Percentiles rank a stretch among this genome's conserved stretches.
phyloP scores from a whole-genome alignment of 2,113 vertebrate genomes.

The Triplophysa siluroides region DNA sequence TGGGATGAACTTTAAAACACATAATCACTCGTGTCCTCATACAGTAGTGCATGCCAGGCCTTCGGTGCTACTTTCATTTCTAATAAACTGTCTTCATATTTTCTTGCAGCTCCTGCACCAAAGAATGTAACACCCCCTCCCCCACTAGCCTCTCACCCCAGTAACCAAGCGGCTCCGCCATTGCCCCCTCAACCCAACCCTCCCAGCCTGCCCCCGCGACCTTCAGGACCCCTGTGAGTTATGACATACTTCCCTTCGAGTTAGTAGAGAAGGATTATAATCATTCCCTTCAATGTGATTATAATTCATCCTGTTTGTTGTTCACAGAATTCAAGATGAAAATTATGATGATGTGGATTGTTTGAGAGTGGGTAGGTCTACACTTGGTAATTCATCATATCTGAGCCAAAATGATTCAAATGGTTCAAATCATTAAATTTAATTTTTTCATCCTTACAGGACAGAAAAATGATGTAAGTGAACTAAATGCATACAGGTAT shows the following conservation, averaged over 20 bases:
- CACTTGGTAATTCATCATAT: neutral
- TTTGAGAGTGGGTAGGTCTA: conserved; percentile 27
- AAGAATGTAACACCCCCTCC: conserved; percentile 47
- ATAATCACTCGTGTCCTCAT: too few relatives aligned
- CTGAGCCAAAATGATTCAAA: neutral
- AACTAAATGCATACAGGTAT: neutral
- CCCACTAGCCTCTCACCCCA: conserved; percentile 57
- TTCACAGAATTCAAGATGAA: conserved; percentile 73
- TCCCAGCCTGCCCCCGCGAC: conserved; percentile 85
- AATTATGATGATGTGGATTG: conserved; percentile 80
- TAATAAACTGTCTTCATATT: neutral
- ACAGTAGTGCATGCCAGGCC: too few relatives aligned
- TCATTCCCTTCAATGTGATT: neutral
- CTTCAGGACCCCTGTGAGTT: conserved; percentile 66
- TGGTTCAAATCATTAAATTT: neutral
- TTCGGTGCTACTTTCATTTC: too few relatives aligned
- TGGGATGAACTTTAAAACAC: too few relatives aligned
- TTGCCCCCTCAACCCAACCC: conserved; percentile 65
- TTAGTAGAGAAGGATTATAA: too few relatives aligned
- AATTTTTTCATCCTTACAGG: conserved; percentile 55
- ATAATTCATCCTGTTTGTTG: conserved; percentile 18
- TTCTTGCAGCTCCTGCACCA: conserved; percentile 51
- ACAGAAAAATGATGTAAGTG: conserved; percentile 67
- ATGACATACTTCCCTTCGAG: too few relatives aligned
- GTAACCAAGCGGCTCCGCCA: conserved; percentile 53